A percentile compares a stretch with the other conserved stretches of the same genome.
These are phyloP conservation scores for Semibalanus balanoides DNA, from an alignment of 1,140 invertebrate species.

Conservation along the genomic window DNA sequence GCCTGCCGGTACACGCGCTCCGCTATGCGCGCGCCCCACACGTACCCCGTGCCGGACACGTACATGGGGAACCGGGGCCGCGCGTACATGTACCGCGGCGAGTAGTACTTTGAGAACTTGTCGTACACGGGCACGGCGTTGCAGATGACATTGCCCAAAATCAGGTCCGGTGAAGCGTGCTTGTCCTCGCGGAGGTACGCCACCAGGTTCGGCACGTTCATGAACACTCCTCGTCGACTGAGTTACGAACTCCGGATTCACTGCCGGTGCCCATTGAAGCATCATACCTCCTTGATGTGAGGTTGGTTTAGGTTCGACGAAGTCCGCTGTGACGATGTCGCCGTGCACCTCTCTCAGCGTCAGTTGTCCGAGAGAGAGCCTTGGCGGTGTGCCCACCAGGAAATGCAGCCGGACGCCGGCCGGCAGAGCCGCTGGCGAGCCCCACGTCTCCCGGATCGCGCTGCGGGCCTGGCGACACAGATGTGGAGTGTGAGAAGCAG, in stretches of 20 bases:
- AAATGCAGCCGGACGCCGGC: background rate
- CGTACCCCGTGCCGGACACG: constrained; percentile 68
- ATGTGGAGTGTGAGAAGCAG: too few species aligned
- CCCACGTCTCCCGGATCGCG: background rate
- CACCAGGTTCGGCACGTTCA: constrained; percentile 43
- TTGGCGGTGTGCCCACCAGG: background rate
- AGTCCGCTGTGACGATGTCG: constrained; percentile 82
- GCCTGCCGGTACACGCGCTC: constrained; percentile 46
- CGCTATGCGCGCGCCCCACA: constrained; percentile 54
- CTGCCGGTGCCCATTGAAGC: constrained; percentile 48
- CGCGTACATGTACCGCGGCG: constrained; percentile 1
- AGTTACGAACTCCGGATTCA: constrained; percentile 34
- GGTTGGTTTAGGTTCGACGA: constrained; percentile 83
- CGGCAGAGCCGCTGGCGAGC: background rate
- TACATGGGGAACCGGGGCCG: constrained; percentile 53
- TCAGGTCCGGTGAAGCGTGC: background rate
- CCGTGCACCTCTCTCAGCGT: constrained; percentile 38
- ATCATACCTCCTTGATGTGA: constrained; percentile 83
- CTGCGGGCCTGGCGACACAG: background rate
- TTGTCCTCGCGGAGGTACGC: constrained; percentile 15
- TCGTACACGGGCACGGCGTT: background rate
- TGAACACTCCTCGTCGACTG: constrained; percentile 74
- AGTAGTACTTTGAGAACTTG: background rate
- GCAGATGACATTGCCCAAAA: background rate
- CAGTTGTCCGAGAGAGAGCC: background rate